Evolutionary conservation across 1,140 invertebrate species (phyloP).

Genomic region (Dryas iulia): DNA sequence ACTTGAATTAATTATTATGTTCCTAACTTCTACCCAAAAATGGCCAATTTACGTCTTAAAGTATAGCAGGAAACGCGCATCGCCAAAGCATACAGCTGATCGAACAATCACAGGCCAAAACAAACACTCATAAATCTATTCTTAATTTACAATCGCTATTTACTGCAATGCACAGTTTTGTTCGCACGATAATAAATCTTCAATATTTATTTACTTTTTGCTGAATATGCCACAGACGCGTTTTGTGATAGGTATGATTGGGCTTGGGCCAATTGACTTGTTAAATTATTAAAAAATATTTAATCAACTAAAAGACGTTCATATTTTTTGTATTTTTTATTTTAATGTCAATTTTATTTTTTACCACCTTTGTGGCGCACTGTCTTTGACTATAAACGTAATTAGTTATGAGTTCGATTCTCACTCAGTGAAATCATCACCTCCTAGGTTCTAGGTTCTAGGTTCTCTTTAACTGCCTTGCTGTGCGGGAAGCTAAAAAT

Average conservation of each 20-base stretch:
- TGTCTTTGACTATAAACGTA: no score
- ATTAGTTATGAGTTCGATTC: no score
- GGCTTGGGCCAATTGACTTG: constrained; percentile 1
- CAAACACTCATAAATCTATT: constrained; percentile 53
- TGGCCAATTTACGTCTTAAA: not conserved
- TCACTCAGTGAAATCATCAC: no score
- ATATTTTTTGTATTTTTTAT: no score
- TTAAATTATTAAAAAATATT: not conserved
- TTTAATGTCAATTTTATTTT: no score
- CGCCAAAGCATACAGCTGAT: constrained; percentile 14
- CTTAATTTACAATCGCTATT: constrained; percentile 48
- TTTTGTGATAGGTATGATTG: constrained; percentile 15
- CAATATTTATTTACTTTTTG: constrained; percentile 29
- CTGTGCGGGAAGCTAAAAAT: no score
- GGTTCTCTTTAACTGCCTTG: no score
- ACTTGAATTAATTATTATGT: no score
- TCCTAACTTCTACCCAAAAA: not conserved
- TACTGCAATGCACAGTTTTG: constrained; percentile 27
- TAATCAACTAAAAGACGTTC: not conserved
- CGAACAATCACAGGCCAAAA: constrained; percentile 29
- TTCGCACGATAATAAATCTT: constrained; percentile 31
- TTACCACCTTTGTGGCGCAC: no score
- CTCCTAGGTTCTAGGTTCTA: no score
- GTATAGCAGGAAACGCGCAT: constrained; percentile 9
- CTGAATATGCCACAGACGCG: constrained; percentile 26